Base-by-base conservation (phyloP, 2,113 vertebrate genomes). In the Hemicordylus capensis region DNA sequence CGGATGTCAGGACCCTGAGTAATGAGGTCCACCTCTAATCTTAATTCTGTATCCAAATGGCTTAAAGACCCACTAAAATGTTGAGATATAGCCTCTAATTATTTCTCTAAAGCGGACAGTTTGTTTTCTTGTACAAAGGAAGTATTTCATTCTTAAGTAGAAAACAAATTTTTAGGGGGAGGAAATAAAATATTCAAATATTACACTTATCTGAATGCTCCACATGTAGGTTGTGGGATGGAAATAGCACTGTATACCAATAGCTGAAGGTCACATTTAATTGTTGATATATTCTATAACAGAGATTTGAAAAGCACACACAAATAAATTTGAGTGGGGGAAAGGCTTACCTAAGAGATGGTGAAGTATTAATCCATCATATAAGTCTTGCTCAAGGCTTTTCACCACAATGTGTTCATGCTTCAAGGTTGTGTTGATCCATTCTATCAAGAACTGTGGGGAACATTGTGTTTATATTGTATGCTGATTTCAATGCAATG, bases 321-420 rank as follows among this genome's bases (percentile, higher is more conserved):
- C 17, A 54, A 54, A 54, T 54, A 54, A 10, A 54, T 54, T 70
- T 70, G n/a, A n/a, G n/a, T 70, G 24, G 39, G 39, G 61, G 76
- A 84, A 39, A 7, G 37, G 3, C 97, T 97, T 94, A 99, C 99
- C 96, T 88, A 99, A 93, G 54, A 99, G 97, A 92, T 99, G 98
- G 92, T 99, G 98, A 89, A 99, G 96, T 24, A 99, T 95, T 76
- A 99, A 96, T 26, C 99, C 98, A 15, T 99, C 98, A 1, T 93
- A 99, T 28, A 99, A 84, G 93, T 99, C 99, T 84, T 99, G 98
- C 87, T 99, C 97, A 93, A 99, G 89, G 88, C 92, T 97, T 90
- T 96, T 97, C 72, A 98, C 97, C 56, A 99, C 96, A 3, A 99
- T 98, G 91, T 99, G 98, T 70, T 99, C 98, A 0, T 89, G 39